Percentiles rank a stretch among this genome's conserved stretches.
phyloP scores from a whole-genome alignment of 23 tunicate genomes.

The Halocynthia aurantium region DNA sequence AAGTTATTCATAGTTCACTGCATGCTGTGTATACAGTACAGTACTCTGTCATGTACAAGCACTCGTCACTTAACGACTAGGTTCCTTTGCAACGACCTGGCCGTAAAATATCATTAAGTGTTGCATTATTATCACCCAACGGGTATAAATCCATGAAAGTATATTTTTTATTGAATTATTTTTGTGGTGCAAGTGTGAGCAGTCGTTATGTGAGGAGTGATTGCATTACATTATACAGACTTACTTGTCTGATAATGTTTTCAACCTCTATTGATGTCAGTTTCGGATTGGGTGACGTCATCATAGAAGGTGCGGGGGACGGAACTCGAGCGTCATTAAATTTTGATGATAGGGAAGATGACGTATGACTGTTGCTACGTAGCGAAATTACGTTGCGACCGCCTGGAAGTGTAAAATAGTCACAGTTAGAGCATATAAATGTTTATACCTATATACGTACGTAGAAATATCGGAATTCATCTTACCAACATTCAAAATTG shows the following conservation, averaged over 20 bases:
- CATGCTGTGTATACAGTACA: background rate
- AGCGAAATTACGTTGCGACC: background rate
- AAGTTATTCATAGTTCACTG: background rate
- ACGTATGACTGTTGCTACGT: conserved; percentile 20
- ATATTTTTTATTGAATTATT: too few relatives aligned
- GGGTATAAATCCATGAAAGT: too few relatives aligned
- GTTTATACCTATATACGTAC: background rate
- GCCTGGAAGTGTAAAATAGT: background rate
- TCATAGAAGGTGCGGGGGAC: conserved; percentile 31
- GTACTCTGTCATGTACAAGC: background rate
- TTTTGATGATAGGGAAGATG: conserved; percentile 15
- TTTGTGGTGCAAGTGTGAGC: too few relatives aligned
- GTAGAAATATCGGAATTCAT: background rate
- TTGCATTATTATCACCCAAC: too few relatives aligned
- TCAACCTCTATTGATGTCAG: conserved; percentile 74
- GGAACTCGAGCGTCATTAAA: background rate
- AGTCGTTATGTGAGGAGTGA: background rate
- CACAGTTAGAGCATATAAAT: background rate
- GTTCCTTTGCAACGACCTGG: too few relatives aligned
- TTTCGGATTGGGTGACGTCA: conserved; percentile 49
- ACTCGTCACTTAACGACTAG: too few relatives aligned
- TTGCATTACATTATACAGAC: background rate
- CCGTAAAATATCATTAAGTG: too few relatives aligned
- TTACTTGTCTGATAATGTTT: conserved; percentile 47
- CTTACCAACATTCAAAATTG: conserved; percentile 48